phyloP scores from a whole-genome alignment of 2,888 invertebrate species.

The Theodoxus fluviatilis region DNA sequence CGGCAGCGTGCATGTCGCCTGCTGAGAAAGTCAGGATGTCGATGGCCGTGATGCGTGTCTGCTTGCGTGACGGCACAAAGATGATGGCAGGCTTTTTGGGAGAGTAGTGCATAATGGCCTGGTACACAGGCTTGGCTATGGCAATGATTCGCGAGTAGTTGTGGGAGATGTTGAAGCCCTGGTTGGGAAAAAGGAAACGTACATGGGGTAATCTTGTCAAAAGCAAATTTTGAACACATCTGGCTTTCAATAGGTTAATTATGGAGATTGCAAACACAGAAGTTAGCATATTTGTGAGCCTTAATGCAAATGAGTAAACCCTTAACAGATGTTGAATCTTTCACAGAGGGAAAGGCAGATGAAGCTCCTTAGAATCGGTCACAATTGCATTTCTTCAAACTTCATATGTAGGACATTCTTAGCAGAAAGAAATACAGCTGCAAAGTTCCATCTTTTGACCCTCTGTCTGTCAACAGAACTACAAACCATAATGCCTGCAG shows the following conservation, averaged over 20 bases:
- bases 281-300: too few species aligned
- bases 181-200: conserved; percentile 35
- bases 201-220: neutral
- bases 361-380: too few species aligned
- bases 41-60: conserved; percentile 92
- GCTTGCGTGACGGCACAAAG: conserved; percentile 76
- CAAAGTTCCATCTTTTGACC: too few species aligned
- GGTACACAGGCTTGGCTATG: conserved; percentile 98
- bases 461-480: too few species aligned
- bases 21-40: conserved; percentile 93
- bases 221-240: neutral
- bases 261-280: too few species aligned
- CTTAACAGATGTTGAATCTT: too few species aligned
- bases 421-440: too few species aligned
- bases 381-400: too few species aligned
- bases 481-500: too few species aligned
- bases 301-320: too few species aligned
- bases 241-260: neutral
- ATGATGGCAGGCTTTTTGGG: conserved; percentile 62
- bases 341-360: too few species aligned
- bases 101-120: conserved; percentile 77
- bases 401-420: too few species aligned
- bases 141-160: conserved; percentile 94
- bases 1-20: conserved; percentile 79
- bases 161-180: conserved; percentile 97